Evolutionary conservation across 2,113 vertebrate species (phyloP).

Genomic region (Cyprinodon tularosa): DNA sequence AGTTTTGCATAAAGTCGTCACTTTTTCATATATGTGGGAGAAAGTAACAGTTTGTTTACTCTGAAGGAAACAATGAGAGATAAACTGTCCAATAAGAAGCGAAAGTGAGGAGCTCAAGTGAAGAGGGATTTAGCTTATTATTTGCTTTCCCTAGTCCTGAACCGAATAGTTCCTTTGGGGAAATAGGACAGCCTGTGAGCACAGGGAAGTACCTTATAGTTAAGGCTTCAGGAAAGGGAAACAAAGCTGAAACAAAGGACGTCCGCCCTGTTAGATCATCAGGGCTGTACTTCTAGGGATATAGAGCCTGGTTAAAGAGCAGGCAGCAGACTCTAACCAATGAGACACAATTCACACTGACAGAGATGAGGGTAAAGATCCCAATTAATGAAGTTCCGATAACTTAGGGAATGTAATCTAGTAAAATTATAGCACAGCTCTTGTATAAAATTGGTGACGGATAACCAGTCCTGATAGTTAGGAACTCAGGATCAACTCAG

Average conservation of each 20-base stretch:
- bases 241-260: constrained; percentile 45
- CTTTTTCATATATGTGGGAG: not conserved
- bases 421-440: not conserved
- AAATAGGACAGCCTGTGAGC: not conserved
- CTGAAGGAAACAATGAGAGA: not conserved
- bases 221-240: constrained; percentile 35
- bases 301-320: constrained; percentile 12
- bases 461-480: not conserved
- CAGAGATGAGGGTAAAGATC: not conserved
- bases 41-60: not conserved
- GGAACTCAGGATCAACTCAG: no score
- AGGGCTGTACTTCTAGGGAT: constrained; percentile 53
- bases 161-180: not conserved
- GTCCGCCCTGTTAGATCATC: constrained; percentile 44
- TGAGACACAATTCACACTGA: constrained; percentile 1
- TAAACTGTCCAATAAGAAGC: not conserved
- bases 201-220: constrained; percentile 21
- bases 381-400: not conserved
- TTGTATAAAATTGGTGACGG: not conserved
- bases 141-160: not conserved
- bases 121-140: constrained; percentile 17
- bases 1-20: not conserved
- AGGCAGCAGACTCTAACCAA: constrained; percentile 8
- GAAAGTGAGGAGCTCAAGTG: not conserved
- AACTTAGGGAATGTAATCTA: constrained; percentile 3